These are phyloP conservation scores for Neotoxoptera formosana DNA, from an alignment of 1,140 invertebrate species.

Conservation along the genomic window DNA sequence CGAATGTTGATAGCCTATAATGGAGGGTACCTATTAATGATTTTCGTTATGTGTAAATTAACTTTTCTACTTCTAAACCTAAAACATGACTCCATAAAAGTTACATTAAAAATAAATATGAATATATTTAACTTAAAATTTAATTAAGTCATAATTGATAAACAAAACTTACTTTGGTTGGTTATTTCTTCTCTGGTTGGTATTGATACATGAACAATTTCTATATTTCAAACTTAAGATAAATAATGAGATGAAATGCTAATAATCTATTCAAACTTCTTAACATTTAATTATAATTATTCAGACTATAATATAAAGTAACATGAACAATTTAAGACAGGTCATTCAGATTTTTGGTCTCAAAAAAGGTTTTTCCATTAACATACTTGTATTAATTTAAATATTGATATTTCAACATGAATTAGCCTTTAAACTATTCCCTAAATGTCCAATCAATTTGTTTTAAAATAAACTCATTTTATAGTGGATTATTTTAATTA, in stretches of 20 bases:
- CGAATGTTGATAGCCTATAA: constrained; percentile 50
- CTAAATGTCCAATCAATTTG: background rate
- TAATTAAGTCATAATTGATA: background rate
- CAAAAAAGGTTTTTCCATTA: background rate
- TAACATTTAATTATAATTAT: background rate
- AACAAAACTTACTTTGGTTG: background rate
- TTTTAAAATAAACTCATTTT: background rate
- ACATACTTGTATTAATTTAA: background rate
- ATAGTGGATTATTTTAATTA: background rate
- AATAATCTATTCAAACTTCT: background rate
- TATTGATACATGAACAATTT: background rate
- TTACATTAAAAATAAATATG: background rate
- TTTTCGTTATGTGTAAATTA: constrained; percentile 27
- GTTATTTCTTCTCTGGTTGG: background rate
- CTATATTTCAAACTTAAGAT: background rate
- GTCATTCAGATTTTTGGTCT: background rate
- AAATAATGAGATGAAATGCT: background rate
- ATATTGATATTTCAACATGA: background rate
- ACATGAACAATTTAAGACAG: background rate
- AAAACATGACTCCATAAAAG: background rate
- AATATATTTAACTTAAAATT: constrained; percentile 3
- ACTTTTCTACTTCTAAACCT: constrained; percentile 41
- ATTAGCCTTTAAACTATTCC: background rate
- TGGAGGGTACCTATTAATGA: constrained; percentile 39
- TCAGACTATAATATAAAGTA: background rate